A percentile compares a stretch with the other conserved stretches of the same genome.
Conservation (phyloP, 2,113 vertebrate genomes). For the Nanorana parkeri region DNA sequence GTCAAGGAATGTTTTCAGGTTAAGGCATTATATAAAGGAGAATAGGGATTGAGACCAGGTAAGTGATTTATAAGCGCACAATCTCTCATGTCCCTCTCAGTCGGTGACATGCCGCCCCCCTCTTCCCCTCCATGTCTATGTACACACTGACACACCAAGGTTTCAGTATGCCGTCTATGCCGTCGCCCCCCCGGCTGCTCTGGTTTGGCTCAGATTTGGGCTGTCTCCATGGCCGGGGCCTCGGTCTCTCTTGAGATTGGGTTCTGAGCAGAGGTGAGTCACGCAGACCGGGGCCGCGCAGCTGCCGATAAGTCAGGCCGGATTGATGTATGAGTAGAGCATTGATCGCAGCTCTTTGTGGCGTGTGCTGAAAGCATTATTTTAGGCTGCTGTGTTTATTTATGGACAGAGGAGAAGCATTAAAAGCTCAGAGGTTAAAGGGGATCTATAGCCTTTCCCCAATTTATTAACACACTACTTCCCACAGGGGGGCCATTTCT, state of each 20-base stretch:
- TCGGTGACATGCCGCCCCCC: not conserved
- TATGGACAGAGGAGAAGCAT: slow-evolving; percentile 56
- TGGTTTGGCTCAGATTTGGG: slow-evolving; percentile 13
- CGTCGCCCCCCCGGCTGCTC: too few species aligned
- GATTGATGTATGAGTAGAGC: slow-evolving; percentile 48
- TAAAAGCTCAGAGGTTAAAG: slow-evolving; percentile 57
- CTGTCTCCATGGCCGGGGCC: slow-evolving; percentile 2
- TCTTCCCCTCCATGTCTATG: not conserved
- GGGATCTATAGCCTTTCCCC: slow-evolving; percentile 48
- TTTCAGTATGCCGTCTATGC: not conserved
- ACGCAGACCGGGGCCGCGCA: slow-evolving; percentile 34
- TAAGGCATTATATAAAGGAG: too few species aligned
- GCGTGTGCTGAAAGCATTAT: slow-evolving; percentile 56
- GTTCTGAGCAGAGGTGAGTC: slow-evolving; percentile 54
- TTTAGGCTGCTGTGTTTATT: slow-evolving; percentile 55
- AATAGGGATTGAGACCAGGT: too few species aligned
- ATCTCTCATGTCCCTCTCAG: not conserved
- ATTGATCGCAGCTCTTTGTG: slow-evolving; percentile 55
- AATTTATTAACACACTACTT: slow-evolving; percentile 45
- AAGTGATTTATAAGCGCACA: too few species aligned
- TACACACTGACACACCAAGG: too few species aligned
- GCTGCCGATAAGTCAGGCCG: slow-evolving; percentile 51
- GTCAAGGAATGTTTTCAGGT: too few species aligned
- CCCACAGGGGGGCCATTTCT: slow-evolving; percentile 10
- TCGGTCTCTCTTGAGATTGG: slow-evolving; percentile 9